phyloP scores from a whole-genome alignment of 1,140 invertebrate genomes.

The Drosophila insularis region DNA sequence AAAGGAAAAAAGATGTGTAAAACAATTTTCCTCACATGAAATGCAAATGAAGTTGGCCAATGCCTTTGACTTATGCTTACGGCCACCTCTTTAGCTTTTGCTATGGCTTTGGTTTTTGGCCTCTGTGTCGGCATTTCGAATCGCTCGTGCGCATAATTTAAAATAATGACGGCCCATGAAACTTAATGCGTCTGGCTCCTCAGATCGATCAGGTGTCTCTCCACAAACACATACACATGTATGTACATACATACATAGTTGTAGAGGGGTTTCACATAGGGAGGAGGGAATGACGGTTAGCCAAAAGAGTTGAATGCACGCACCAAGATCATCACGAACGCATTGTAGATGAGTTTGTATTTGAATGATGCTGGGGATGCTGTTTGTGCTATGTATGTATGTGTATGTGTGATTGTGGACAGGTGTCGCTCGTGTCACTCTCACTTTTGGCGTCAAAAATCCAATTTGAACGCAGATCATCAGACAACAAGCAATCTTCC shows the following conservation, averaged over 20 bases:
- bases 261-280: too few relatives aligned
- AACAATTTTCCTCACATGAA: constrained; percentile 59
- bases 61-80: constrained; percentile 64
- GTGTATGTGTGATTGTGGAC: constrained; percentile 30
- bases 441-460: constrained; percentile 58
- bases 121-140: constrained; percentile 16
- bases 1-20: constrained; percentile 53
- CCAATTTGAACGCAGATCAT: constrained; percentile 25
- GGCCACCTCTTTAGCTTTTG: constrained; percentile 29
- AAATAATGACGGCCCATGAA: constrained; percentile 76
- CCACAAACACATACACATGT: background rate
- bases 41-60: constrained; percentile 70
- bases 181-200: constrained; percentile 71
- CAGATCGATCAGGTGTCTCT: constrained; percentile 48
- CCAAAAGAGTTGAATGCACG: constrained; percentile 46
- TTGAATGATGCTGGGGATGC: constrained; percentile 20
- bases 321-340: constrained; percentile 46
- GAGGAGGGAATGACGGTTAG: constrained; percentile 23
- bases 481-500: background rate
- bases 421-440: constrained; percentile 63
- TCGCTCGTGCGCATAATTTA: constrained; percentile 78
- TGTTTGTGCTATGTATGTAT: background rate
- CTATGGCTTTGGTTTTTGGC: constrained; percentile 17
- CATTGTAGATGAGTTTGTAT: background rate
- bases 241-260: constrained; percentile 8